Base-by-base conservation (phyloP, 2,797 vertebrate species). In the Pagetopsis macropterus region DNA sequence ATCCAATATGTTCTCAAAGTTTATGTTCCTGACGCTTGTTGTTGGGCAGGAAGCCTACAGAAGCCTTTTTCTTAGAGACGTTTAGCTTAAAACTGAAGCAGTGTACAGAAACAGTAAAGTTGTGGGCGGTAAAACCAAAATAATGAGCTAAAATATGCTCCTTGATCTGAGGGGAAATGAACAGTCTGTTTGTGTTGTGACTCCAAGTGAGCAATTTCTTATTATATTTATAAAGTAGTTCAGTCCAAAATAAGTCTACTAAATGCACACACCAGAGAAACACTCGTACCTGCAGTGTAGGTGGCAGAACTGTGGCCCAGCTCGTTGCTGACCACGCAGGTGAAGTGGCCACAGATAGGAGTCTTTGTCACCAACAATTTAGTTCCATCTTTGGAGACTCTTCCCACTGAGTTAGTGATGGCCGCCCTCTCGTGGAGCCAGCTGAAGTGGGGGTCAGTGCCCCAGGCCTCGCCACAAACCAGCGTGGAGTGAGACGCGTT, bases 401-500 rank as follows among this genome's bases (percentile, higher is more conserved):
- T 83, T 0, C 94, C 95, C 81, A 93, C 83, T 0, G 58, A 64
- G 11, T 76, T 46, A 2, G 85, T 88, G 76, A 95, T 56, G 57
- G 84, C 66, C 0, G 3, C 82, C 3, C 78, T 69, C 78, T 95
- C 93, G 1, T 95, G 82, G n/a, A 95, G 82, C 95, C 94, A 95
- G 77, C 75, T 88, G 90, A 93, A 95, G 46, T 13, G 76, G 1
- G 94, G 94, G 0, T 95, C 92, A 0, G 94, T 94, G 14, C 94
- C 95, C 94, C 93, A 95, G 48, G 93, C 87, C 85, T 95, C 94
- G n/a, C 74, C 81, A 41, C 95, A 95, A 49, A 92, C 81, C 78
- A 95, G 92, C 37, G 54, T 57, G 11, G 90, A 87, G 84, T 95
- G 90, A 2, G 94, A 94, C 67, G 87, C 21, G 13, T 95, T 95